Percentiles rank a stretch among this genome's conserved stretches.
phyloP scores from a whole-genome alignment of 2,797 vertebrate genomes.

The Dallia pectoralis region DNA sequence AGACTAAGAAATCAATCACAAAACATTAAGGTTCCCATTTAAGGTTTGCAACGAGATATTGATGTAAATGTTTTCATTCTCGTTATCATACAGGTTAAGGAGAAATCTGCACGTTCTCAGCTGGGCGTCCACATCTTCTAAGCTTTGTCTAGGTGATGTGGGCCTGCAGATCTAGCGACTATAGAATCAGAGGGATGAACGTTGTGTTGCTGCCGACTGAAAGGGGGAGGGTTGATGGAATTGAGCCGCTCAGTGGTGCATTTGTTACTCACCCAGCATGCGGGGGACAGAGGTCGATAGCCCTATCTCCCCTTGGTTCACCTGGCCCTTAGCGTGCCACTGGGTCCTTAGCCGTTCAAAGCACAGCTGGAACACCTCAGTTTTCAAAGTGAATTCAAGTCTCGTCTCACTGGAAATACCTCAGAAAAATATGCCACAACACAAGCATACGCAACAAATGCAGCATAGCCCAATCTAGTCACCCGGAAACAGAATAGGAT shows the following conservation, averaged over 20 bases:
- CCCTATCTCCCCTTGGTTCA: conserved; percentile 40
- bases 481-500: conserved; percentile 6
- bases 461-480: conserved; percentile 25
- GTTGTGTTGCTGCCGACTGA: neutral
- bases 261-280: conserved; percentile 60
- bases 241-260: conserved; percentile 45
- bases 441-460: conserved; percentile 47
- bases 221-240: conserved; percentile 23
- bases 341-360: conserved; percentile 51
- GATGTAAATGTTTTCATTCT: neutral
- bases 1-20: no score
- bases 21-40: neutral
- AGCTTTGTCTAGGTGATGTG: neutral
- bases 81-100: neutral
- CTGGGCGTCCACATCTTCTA: neutral
- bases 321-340: conserved; percentile 42
- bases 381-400: conserved; percentile 30
- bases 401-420: conserved; percentile 49
- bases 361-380: conserved; percentile 52
- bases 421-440: conserved; percentile 55
- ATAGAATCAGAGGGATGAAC: neutral
- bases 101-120: neutral
- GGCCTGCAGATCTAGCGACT: neutral
- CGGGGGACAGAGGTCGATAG: conserved; percentile 21
- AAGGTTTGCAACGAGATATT: neutral